Evolutionary conservation across 2,113 vertebrate genomes (phyloP).

Genomic region (Tyto alba): DNA sequence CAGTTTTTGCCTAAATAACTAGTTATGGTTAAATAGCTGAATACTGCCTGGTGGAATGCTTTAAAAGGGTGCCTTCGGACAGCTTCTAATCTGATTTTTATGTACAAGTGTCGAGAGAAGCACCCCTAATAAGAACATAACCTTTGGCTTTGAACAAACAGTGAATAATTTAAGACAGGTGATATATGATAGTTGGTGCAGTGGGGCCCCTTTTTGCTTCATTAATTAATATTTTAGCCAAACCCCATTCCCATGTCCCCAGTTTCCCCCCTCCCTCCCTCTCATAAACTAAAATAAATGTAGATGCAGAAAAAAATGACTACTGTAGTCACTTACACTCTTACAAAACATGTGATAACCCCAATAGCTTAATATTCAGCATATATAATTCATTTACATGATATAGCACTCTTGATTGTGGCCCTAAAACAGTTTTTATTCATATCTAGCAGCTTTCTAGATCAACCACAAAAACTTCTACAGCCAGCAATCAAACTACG

Average conservation of each 20-base stretch:
- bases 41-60: conserved; percentile 80
- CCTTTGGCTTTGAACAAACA: conserved; percentile 90
- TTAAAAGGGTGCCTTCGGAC: conserved; percentile 73
- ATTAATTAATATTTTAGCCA: conserved; percentile 68
- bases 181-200: conserved; percentile 76
- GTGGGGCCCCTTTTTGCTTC: conserved; percentile 75
- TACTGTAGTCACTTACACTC: conserved; percentile 84
- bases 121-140: conserved; percentile 76
- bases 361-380: conserved; percentile 85
- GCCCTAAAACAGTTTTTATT: conserved; percentile 78
- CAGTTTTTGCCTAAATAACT: conserved; percentile 80
- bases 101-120: conserved; percentile 70
- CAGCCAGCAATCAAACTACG: conserved; percentile 89
- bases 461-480: conserved; percentile 91
- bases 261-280: conserved; percentile 52
- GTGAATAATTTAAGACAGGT: conserved; percentile 80
- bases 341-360: conserved; percentile 88
- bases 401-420: conserved; percentile 88
- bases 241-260: conserved; percentile 53
- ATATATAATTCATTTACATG: conserved; percentile 89
- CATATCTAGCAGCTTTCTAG: conserved; percentile 89
- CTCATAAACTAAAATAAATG: conserved; percentile 76
- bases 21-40: conserved; percentile 83
- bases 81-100: conserved; percentile 75
- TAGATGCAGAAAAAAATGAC: conserved; percentile 80